A percentile compares a stretch with the other conserved stretches of the same genome.
Conservation (phyloP, 2,113 vertebrate species). For the Ptychochromis oligacanthus region DNA sequence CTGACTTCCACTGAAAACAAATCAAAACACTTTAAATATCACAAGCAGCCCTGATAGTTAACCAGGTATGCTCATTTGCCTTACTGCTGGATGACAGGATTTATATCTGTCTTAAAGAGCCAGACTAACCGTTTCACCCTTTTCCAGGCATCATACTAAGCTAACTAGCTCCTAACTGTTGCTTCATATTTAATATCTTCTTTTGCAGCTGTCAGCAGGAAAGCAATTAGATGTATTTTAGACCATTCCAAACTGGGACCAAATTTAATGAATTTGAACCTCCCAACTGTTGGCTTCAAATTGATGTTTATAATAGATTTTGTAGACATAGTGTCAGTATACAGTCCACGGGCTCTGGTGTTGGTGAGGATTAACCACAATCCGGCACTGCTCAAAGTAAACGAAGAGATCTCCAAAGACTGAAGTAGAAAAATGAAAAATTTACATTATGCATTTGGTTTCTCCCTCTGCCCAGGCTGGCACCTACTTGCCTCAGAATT, state of each 20-base stretch:
- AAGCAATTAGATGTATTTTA: not conserved
- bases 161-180: too few relatives aligned
- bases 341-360: not conserved
- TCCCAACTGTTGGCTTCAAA: not conserved
- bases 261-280: not conserved
- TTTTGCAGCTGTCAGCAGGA: too few relatives aligned
- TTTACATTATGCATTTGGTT: not conserved
- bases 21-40: too few relatives aligned
- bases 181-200: not conserved
- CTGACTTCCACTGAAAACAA: too few relatives aligned
- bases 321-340: not conserved
- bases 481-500: slow-evolving; percentile 94
- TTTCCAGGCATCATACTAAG: too few relatives aligned
- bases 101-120: not conserved
- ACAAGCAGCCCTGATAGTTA: too few relatives aligned
- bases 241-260: not conserved
- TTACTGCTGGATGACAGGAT: too few relatives aligned
- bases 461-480: slow-evolving; percentile 81
- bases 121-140: too few relatives aligned
- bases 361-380: not conserved
- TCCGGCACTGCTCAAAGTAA: not conserved
- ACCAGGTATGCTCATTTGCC: too few relatives aligned
- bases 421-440: not conserved
- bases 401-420: not conserved
- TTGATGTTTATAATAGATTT: not conserved